Percentiles rank a stretch among this genome's conserved stretches.
phyloP scores from a whole-genome alignment of 2,797 vertebrate species.

The Lithobates sylvaticus region DNA sequence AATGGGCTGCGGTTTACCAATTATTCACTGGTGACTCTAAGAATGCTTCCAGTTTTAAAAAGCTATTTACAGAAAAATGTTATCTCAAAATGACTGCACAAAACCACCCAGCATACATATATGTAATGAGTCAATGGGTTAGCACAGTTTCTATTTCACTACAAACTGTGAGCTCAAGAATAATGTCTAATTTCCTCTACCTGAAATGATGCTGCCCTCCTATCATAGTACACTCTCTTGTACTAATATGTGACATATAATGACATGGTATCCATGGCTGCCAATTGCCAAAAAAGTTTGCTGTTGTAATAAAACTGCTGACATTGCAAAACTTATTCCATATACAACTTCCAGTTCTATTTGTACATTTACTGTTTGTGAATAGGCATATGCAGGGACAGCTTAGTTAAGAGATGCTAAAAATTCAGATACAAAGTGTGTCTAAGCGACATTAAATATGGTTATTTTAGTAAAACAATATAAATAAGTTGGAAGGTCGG shows the following conservation, averaged over 20 bases:
- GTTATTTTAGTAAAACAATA: too few species aligned
- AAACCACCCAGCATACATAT: slow-evolving; percentile 47
- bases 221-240: neutral
- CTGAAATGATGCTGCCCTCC: slow-evolving; percentile 1
- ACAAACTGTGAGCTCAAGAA: slow-evolving; percentile 28
- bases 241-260: neutral
- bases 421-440: too few species aligned
- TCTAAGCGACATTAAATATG: too few species aligned
- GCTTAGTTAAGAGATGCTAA: too few species aligned
- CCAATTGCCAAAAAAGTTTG: neutral
- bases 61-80: slow-evolving; percentile 55
- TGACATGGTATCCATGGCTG: neutral
- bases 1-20: slow-evolving; percentile 46
- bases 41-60: slow-evolving; percentile 41
- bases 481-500: too few species aligned
- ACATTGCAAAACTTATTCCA: neutral
- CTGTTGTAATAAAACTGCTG: neutral
- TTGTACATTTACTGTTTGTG: too few species aligned
- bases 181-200: slow-evolving; percentile 10
- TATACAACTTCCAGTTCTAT: too few species aligned
- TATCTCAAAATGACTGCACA: slow-evolving; percentile 39
- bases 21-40: slow-evolving; percentile 47
- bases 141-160: slow-evolving; percentile 38
- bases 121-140: slow-evolving; percentile 50
- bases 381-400: too few species aligned